Percentiles rank a stretch among this genome's conserved stretches.
phyloP scores from a whole-genome alignment of 2,113 vertebrate genomes.

The Puntigrus tetrazona region DNA sequence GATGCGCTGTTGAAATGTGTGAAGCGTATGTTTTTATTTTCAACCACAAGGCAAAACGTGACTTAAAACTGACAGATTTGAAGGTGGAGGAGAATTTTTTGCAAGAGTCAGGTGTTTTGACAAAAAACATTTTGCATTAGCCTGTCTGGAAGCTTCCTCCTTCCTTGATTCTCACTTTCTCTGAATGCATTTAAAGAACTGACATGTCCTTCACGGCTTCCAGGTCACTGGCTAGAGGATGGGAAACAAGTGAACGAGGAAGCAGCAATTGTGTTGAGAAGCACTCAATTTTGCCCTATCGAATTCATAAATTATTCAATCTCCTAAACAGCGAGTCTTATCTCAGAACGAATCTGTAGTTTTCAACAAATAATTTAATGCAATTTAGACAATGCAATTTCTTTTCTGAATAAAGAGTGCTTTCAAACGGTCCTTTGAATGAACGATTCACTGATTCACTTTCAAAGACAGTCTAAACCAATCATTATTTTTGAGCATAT shows the following conservation, averaged over 20 bases:
- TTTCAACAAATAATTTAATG: not conserved
- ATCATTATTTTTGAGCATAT: not conserved
- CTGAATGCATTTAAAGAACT: not conserved
- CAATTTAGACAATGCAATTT: not conserved
- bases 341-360: not conserved
- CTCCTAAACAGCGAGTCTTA: not conserved
- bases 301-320: not conserved
- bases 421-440: not conserved
- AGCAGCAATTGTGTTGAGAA: not conserved
- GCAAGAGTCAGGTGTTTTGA: not conserved
- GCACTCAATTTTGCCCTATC: not conserved
- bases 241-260: not conserved
- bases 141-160: not conserved
- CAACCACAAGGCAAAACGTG: not conserved
- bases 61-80: not conserved
- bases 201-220: constrained; percentile 5
- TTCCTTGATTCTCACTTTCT: not conserved
- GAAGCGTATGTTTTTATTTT: not conserved
- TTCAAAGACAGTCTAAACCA: not conserved
- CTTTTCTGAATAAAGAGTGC: not conserved
- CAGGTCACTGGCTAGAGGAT: not conserved
- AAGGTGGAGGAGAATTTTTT: not conserved
- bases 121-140: not conserved
- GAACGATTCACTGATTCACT: not conserved
- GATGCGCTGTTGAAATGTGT: not conserved